phyloP scores from a whole-genome alignment of 2,888 invertebrate species.

The Aspidiotus destructor region DNA sequence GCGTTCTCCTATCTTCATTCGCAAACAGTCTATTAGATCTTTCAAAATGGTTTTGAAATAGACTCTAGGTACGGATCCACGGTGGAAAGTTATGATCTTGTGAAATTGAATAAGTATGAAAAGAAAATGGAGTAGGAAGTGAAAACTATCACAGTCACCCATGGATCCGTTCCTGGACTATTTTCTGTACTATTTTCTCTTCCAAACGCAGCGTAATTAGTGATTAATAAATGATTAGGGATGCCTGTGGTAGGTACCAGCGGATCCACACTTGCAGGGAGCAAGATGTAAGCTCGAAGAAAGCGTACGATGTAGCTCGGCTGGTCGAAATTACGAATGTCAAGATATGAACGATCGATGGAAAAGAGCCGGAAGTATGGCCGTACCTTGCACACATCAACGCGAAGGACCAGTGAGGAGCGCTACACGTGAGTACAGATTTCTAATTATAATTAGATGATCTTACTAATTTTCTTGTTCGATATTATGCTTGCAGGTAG shows the following conservation, averaged over 20 bases:
- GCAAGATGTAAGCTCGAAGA: conserved; percentile 1
- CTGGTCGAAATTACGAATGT: conserved; percentile 20
- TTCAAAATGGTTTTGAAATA: too few relatives aligned
- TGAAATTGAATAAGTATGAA: too few relatives aligned
- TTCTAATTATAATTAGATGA: too few relatives aligned
- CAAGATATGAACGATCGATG: conserved; percentile 26
- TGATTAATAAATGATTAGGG: conserved; percentile 34
- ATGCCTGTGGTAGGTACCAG: conserved; percentile 34
- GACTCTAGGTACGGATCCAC: too few relatives aligned
- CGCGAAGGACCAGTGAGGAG: conserved; percentile 28
- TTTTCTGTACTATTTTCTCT: conserved; percentile 5
- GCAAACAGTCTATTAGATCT: not conserved
- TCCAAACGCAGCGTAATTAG: conserved; percentile 30
- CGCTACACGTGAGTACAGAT: conserved; percentile 30
- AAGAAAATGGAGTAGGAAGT: too few relatives aligned
- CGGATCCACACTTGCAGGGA: conserved; percentile 30
- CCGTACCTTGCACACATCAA: conserved; percentile 27
- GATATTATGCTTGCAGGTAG: too few relatives aligned
- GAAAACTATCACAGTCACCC: too few relatives aligned
- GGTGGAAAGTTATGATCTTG: too few relatives aligned
- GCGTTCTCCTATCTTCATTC: not conserved
- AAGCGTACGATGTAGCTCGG: not conserved
- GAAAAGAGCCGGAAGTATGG: conserved; percentile 30
- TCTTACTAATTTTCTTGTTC: too few relatives aligned
- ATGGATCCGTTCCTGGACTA: not conserved